Conservation (phyloP, 2,888 invertebrate species). For the Lasioglossum marginatum region DNA sequence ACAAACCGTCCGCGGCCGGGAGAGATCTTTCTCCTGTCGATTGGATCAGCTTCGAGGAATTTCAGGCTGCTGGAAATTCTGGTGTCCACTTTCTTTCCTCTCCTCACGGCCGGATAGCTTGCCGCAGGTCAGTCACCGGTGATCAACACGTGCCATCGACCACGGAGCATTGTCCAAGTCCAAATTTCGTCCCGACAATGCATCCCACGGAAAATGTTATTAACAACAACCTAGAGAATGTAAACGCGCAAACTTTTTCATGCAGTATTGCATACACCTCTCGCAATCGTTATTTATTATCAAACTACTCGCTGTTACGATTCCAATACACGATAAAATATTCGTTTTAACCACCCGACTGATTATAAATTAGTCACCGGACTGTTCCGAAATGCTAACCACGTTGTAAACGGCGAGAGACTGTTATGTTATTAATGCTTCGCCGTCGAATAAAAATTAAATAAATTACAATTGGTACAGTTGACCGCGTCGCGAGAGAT, state of each 20-base stretch:
- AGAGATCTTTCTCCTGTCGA: slow-evolving; percentile 49
- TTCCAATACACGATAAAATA: background rate
- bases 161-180: background rate
- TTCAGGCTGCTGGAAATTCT: slow-evolving; percentile 53
- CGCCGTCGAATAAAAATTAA: background rate
- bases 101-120: slow-evolving; percentile 14
- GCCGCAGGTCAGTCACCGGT: slow-evolving; percentile 45
- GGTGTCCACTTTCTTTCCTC: slow-evolving; percentile 47
- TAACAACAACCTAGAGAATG: background rate
- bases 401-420: background rate
- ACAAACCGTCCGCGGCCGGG: slow-evolving; percentile 65
- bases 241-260: background rate
- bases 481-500: background rate
- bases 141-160: slow-evolving; percentile 28
- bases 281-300: background rate
- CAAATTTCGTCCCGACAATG: background rate
- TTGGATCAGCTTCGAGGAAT: slow-evolving; percentile 51
- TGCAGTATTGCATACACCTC: no score
- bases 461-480: background rate
- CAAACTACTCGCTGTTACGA: background rate
- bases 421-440: background rate
- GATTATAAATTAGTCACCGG: background rate
- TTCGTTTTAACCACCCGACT: background rate
- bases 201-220: background rate
- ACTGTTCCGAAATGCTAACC: background rate